A percentile compares a stretch with the other conserved stretches of the same genome.
Conservation (phyloP, 2,797 vertebrate species). For the Pteropus rufus region DNA sequence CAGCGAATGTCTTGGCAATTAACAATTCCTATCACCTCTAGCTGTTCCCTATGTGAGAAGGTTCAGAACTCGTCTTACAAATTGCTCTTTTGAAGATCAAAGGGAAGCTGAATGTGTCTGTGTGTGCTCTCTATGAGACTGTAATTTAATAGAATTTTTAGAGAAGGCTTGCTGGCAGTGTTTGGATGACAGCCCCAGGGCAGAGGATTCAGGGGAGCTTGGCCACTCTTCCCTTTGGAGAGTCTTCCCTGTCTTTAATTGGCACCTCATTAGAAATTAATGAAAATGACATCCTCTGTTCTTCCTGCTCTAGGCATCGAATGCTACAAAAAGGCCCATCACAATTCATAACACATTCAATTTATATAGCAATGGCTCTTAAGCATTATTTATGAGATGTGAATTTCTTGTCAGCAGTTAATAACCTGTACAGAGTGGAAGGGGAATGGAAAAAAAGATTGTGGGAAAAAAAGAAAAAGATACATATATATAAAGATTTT, state of each 20-base stretch:
- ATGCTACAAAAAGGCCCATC: constrained; percentile 86
- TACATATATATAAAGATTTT: constrained; percentile 62
- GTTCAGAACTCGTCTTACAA: constrained; percentile 86
- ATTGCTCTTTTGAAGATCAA: constrained; percentile 91
- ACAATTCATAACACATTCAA: constrained; percentile 87
- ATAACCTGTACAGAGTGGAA: constrained; percentile 80
- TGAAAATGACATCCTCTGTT: constrained; percentile 89
- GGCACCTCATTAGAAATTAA: constrained; percentile 90
- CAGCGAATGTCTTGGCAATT: constrained; percentile 81
- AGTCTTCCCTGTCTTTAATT: constrained; percentile 86
- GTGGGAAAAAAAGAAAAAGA: background rate
- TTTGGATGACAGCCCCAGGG: constrained; percentile 82
- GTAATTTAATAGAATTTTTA: constrained; percentile 86
- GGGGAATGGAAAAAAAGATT: constrained; percentile 72
- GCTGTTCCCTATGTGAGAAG: constrained; percentile 78
- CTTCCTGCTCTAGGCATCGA: constrained; percentile 84
- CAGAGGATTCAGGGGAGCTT: constrained; percentile 81
- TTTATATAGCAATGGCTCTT: constrained; percentile 85
- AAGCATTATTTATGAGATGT: constrained; percentile 89
- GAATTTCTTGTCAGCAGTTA: constrained; percentile 88
- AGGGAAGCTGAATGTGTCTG: constrained; percentile 83
- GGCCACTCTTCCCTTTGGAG: constrained; percentile 83
- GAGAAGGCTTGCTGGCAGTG: constrained; percentile 75
- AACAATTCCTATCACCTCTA: constrained; percentile 85
- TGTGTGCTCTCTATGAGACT: constrained; percentile 81